phyloP scores from a whole-genome alignment of 2,888 invertebrate genomes.

The Dendrolimus pini region DNA sequence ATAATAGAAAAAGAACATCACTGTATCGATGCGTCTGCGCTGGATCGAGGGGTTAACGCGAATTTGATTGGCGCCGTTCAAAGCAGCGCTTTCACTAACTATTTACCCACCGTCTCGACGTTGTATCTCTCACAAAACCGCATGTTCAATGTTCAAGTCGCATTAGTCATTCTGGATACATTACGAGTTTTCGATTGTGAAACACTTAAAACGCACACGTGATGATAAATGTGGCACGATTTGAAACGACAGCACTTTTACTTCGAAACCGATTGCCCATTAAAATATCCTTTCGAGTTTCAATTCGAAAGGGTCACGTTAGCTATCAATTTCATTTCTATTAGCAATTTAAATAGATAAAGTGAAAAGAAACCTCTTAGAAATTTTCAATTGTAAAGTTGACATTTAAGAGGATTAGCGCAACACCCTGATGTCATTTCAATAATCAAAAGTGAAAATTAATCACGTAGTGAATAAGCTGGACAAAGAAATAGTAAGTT shows the following conservation, averaged over 20 bases:
- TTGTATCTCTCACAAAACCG: slow-evolving; percentile 28
- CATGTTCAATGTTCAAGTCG: slow-evolving; percentile 19
- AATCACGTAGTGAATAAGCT: slow-evolving; percentile 24
- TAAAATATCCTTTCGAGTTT: background rate
- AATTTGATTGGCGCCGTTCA: slow-evolving; percentile 58
- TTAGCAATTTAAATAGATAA: background rate
- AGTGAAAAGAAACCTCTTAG: background rate
- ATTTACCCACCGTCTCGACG: slow-evolving; percentile 36
- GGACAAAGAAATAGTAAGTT: slow-evolving; percentile 49
- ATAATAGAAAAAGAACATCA: slow-evolving; percentile 14
- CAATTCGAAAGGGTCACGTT: background rate
- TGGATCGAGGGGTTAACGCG: slow-evolving; percentile 42
- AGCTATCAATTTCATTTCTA: background rate
- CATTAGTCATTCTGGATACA: slow-evolving; percentile 12
- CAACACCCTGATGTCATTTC: background rate
- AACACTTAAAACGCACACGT: slow-evolving; percentile 19
- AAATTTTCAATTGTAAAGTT: background rate
- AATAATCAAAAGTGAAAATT: background rate
- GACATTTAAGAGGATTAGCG: background rate
- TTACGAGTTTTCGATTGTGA: slow-evolving; percentile 21
- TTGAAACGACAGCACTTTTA: background rate
- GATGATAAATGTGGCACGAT: background rate
- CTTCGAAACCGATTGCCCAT: background rate
- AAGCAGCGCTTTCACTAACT: slow-evolving; percentile 60
- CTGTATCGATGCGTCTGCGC: slow-evolving; percentile 28